phyloP scores from a whole-genome alignment of 1,140 invertebrate genomes.

The Lanistes nyassanus region DNA sequence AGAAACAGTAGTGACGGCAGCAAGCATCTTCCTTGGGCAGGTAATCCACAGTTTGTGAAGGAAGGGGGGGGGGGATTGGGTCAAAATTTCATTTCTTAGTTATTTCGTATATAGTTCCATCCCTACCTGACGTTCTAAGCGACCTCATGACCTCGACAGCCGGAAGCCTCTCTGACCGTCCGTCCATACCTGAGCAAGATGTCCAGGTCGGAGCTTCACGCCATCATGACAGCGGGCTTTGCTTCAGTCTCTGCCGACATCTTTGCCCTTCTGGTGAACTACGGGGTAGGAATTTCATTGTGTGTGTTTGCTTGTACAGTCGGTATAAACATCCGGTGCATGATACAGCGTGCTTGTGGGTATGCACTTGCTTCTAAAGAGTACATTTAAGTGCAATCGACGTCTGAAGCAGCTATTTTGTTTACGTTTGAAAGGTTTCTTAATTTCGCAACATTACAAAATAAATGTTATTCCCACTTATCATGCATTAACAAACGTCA shows the following conservation, averaged over 20 bases:
- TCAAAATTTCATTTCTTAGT: too few relatives aligned
- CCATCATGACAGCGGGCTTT: constrained; percentile 58
- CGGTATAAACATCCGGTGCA: too few relatives aligned
- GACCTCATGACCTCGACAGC: constrained; percentile 34
- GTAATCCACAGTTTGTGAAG: constrained; percentile 32
- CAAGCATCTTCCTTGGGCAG: constrained; percentile 61
- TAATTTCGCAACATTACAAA: too few relatives aligned
- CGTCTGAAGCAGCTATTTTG: too few relatives aligned
- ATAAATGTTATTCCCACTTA: too few relatives aligned
- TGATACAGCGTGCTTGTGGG: neutral
- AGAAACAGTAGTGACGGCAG: constrained; percentile 53
- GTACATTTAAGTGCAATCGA: neutral
- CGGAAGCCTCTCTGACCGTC: constrained; percentile 55
- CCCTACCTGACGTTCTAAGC: too few relatives aligned
- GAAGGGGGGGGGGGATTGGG: too few relatives aligned
- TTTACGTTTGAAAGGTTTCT: too few relatives aligned
- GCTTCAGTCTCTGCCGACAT: constrained; percentile 52
- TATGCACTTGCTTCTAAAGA: neutral
- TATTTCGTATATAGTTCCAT: too few relatives aligned
- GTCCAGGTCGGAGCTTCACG: constrained; percentile 56
- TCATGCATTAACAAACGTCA: too few relatives aligned
- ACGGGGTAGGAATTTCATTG: constrained; percentile 37
- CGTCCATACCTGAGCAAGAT: constrained; percentile 47
- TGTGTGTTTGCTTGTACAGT: neutral
- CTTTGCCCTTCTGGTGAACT: constrained; percentile 40